Evolutionary conservation across 2,888 invertebrate species (phyloP).

Genomic region (Pachydiplax longipennis): DNA sequence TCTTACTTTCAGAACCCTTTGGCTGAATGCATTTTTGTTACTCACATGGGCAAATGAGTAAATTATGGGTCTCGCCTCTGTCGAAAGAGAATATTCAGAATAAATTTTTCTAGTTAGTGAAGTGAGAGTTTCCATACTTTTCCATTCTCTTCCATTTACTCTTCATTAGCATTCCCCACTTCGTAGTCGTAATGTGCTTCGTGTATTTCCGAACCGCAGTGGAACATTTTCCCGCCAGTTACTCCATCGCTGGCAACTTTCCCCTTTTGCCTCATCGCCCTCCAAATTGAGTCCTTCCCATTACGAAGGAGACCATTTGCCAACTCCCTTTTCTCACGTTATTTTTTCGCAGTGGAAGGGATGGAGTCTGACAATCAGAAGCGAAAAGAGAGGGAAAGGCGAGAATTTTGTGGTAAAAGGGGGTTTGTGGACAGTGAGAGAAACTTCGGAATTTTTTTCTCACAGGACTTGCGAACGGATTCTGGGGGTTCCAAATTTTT

Average conservation of each 20-base stretch:
- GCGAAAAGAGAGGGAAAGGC: background rate
- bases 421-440: background rate
- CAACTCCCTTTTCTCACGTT: background rate
- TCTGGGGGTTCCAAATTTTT: background rate
- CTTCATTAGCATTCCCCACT: background rate
- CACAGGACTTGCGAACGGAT: background rate
- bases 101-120: too few relatives aligned
- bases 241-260: too few relatives aligned
- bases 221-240: too few relatives aligned
- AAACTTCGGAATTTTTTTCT: background rate
- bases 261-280: background rate
- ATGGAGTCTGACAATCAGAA: background rate
- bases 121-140: background rate
- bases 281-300: background rate
- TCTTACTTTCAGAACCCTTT: too few relatives aligned
- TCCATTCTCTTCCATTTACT: background rate
- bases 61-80: too few relatives aligned
- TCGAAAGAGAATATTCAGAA: too few relatives aligned
- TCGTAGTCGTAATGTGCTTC: too few relatives aligned
- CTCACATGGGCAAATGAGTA: too few relatives aligned
- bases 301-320: background rate
- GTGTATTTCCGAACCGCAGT: too few relatives aligned
- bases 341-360: background rate
- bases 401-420: background rate
- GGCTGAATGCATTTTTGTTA: too few relatives aligned